Conservation (phyloP, 2,113 vertebrate genomes). For the Carassius carassius region DNA sequence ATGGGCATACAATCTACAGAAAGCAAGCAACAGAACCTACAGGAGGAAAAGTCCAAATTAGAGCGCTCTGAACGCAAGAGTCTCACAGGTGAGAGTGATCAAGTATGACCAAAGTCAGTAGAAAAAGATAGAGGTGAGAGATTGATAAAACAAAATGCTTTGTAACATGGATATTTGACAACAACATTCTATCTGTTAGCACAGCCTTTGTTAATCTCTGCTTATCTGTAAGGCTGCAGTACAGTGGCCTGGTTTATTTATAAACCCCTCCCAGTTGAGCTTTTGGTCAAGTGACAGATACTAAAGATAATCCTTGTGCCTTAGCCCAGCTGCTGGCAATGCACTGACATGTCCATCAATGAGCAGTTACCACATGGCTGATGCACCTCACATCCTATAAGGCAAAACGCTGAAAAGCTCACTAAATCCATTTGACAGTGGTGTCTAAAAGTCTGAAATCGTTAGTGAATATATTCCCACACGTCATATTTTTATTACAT, state of each 20-base stretch:
- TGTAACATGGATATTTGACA: not conserved
- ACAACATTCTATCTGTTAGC: not conserved
- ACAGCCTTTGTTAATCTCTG: not conserved
- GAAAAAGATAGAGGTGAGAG: not conserved
- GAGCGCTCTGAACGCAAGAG: constrained; percentile 80
- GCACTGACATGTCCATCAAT: not conserved
- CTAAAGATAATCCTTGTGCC: constrained; percentile 12
- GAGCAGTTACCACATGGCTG: not conserved
- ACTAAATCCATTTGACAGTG: not conserved
- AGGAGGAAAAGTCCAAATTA: constrained; percentile 72
- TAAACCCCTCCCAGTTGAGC: not conserved
- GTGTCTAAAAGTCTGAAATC: not conserved
- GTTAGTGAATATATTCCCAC: not conserved
- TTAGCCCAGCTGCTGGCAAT: not conserved
- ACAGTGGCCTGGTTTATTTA: not conserved
- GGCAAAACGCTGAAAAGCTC: not conserved
- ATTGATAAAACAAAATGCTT: not conserved
- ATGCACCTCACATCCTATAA: not conserved
- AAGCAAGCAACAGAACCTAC: constrained; percentile 71
- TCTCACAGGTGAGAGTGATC: constrained; percentile 71
- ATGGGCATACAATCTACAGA: constrained; percentile 76
- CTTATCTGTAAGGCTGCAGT: not conserved
- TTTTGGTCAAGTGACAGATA: not conserved
- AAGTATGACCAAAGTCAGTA: not conserved
- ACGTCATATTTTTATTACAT: no score